Base-by-base conservation (phyloP, 2,797 vertebrate species). In the Cheirogaleus major region DNA sequence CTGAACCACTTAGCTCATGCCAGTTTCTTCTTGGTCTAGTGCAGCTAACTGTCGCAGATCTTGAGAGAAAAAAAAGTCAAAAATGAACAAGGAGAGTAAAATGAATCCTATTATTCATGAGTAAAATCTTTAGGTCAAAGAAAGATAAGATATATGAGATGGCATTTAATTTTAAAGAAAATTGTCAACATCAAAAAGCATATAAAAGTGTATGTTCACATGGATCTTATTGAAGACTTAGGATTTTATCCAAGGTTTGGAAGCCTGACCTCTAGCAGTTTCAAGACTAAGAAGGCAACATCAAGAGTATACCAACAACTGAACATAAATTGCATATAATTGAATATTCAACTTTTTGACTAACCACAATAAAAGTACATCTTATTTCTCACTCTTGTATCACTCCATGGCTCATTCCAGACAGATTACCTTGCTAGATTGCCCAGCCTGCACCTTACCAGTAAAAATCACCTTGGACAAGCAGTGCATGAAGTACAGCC, bases 151-250 rank as follows among this genome's bases (percentile, higher is more conserved):
- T 41, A 73, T 3, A 48, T 20, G 0, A 94, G 27, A 41, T 78
- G 14, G 18, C 38, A 22, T 78, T 93, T 91, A 72, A 67, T 70
- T 89, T 85, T 38, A 95, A 93, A 89, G 25, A 78, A 89, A 97
- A 89, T 55, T 3, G 1, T 88, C n/a, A 69, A 65, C 12, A 43
- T 85, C 38, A 22, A 93, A 91, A n/a, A 69, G 2, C 9, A 87
- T 48, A 12, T 90, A 30, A 52, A 87, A 91, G 9, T 59, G 18
- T 84, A 32, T 57, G 72, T 92, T 94, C 41, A 57, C 0, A 15
- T 78, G 20, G 15, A 43, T 81, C 11, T 91, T 81, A 63, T 25
- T 45, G 11, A 69, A 70, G 7, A 87, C 30, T 22, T 87, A n/a
- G n/a, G 2, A 27, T 95, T 12, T 93, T 92, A 73, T 63, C 22